Base-by-base conservation (phyloP, 2,113 vertebrate species). In the Sebastes fasciatus region DNA sequence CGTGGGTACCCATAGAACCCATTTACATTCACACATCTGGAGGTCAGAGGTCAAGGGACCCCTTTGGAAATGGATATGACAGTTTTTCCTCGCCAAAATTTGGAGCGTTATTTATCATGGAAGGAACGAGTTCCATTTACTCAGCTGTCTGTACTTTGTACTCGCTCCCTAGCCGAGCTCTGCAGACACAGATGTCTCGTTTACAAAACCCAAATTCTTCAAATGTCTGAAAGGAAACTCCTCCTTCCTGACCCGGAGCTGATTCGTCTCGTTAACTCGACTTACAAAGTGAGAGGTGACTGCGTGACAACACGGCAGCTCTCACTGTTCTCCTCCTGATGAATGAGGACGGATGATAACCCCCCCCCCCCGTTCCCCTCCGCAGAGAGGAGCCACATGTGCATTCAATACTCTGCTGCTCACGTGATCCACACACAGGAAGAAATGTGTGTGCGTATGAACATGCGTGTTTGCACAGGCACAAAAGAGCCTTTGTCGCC, bases 401-500 rank as follows among this genome's bases (percentile, higher is more conserved):
- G 87, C 48, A n/a, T 80, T 81, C 87, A 77, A 46, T 82, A 76
- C 60, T 69, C 60, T 60, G 64, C 77, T 21, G 62, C 86, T 93
- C 90, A 83, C 70, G 40, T 80, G 87, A 86, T 77, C 66, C 48
- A 13, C 66, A 70, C 83, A 81, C 75, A 73, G 76, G 71, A 84
- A 85, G 78, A 21, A 75, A 63, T 64, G 16, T 70, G 61, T 60
- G 13, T 51, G 10, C 19, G n/a, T 57, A 13, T 61, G 68, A 34
- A 34, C 34, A 34, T 61, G 43, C 58, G 17, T 80, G 82, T 91
- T 92, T 90, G 69, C 72, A 86, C 64, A 80, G 43, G 79, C 76
- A 94, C 94, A 95, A 95, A 87, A 90, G 88, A 63, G 70, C 52
- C 91, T 94, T 94, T 94, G 89, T 95, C 80, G 43, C 78, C 66